Conservation (phyloP, 2,797 vertebrate species). For the Acanthiza pusilla region DNA sequence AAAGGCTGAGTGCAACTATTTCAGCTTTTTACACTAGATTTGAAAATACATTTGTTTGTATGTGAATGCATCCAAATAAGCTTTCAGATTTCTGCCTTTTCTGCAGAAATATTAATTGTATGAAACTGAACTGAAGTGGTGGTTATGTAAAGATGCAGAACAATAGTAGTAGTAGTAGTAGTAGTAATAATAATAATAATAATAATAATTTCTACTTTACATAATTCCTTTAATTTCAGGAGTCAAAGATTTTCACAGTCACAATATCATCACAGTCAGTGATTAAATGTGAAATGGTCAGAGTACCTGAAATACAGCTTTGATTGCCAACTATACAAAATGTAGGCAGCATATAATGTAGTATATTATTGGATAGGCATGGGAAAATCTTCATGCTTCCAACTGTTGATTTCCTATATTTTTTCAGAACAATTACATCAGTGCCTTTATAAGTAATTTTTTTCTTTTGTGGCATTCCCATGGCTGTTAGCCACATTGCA, state of each 20-base stretch:
- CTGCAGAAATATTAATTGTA: background rate
- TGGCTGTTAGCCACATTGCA: constrained; percentile 19
- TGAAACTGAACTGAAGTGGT: background rate
- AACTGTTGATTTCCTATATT: background rate
- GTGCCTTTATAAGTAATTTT: background rate
- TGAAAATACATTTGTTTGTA: background rate
- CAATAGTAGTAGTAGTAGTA: background rate
- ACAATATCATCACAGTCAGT: background rate
- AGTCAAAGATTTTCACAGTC: background rate
- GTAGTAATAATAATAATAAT: no score
- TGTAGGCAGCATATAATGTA: background rate
- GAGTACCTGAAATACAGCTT: background rate
- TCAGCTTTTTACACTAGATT: background rate
- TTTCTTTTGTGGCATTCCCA: background rate
- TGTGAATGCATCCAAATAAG: background rate
- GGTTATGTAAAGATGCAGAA: background rate
- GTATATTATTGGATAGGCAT: background rate
- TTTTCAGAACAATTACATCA: background rate
- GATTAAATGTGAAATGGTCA: background rate
- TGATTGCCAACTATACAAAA: background rate
- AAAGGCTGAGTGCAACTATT: background rate
- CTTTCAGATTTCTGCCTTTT: background rate
- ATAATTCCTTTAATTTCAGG: background rate
- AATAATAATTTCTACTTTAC: background rate
- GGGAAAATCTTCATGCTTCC: background rate